These are phyloP conservation scores for Caiman crocodilus DNA, from an alignment of 2,797 vertebrate species.

Conservation along the genomic window DNA sequence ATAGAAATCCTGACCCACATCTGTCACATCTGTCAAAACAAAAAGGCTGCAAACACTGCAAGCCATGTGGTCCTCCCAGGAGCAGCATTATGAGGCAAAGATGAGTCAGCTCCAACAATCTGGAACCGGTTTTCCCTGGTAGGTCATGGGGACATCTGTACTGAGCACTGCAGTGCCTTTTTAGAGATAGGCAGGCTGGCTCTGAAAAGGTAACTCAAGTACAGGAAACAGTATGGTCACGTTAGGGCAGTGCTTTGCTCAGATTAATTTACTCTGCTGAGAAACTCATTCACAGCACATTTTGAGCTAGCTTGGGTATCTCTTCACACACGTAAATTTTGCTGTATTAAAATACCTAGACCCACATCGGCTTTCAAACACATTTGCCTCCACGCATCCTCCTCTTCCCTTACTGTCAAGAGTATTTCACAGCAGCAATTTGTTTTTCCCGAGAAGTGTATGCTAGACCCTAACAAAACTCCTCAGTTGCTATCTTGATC, in stretches of 20 bases:
- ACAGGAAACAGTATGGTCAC: neutral
- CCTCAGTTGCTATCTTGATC: neutral
- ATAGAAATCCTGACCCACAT: neutral
- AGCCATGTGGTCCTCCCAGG: fast-evolving
- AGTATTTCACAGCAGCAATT: neutral
- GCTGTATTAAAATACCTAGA: neutral
- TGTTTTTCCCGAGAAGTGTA: neutral
- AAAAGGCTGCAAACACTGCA: neutral
- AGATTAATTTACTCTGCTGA: neutral
- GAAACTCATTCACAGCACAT: neutral
- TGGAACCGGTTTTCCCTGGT: neutral
- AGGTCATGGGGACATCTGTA: neutral
- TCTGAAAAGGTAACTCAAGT: neutral
- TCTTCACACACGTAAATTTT: neutral
- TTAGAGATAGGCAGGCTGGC: neutral
- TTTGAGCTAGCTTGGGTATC: neutral
- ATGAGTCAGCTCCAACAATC: neutral
- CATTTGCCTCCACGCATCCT: neutral
- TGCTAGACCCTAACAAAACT: neutral
- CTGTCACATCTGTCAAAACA: neutral
- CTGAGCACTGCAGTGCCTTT: neutral
- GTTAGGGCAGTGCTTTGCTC: constrained; percentile 16
- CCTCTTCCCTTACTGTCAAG: neutral
- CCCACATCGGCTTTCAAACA: neutral
- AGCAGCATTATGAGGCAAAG: neutral